Evolutionary conservation across 2,888 invertebrate species (phyloP), one percentile per base, ranked within the genome.

Genomic region (Polydrusus tereticollis): DNA sequence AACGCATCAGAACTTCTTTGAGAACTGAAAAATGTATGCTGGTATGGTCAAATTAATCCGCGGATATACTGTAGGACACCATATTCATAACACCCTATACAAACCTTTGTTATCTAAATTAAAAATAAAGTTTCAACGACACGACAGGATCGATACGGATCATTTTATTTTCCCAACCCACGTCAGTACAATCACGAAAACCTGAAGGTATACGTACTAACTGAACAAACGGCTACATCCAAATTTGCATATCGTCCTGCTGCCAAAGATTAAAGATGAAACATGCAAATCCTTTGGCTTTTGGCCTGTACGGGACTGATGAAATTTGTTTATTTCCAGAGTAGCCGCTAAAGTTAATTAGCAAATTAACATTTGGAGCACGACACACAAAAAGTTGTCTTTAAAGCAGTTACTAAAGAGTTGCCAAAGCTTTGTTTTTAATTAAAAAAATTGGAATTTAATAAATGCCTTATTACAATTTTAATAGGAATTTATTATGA

Each of bases 141-240:
- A 16, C 14, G 52, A 16, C 18, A 8, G 16, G 52, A 18, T 29
- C 29, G 52, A 55, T 55, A 29, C 26, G 26, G 50, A 26, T 55
- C 29, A 55, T 18, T 55, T 29, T 10, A 55, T 55, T 29, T 29
- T 55, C 52, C 16, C 16, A 29, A 55, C 29, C 16, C 52, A 29
- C 52, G 52, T 55, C 52, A 55, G 18, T 29, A 55, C 29, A 55
- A 29, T 55, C 52, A 55, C 52, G 52, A 55, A 55, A 55, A 29
- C 52, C 52, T 6, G 52, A 55, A 16, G 52, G 52, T 55, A 29
- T n/a, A n/a, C 18, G 18, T 55, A 55, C 29, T 55, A 55, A 29
- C 4, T 29, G 29, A 50, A 50, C 50, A 50, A 50, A 50, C 29
- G 52, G 29, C 52, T 16, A 55, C 52, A 55, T 29, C 29, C 29